These are phyloP conservation scores for Urocynchramus pylzowi DNA, from an alignment of 2,113 vertebrate genomes.

Conservation along the genomic window DNA sequence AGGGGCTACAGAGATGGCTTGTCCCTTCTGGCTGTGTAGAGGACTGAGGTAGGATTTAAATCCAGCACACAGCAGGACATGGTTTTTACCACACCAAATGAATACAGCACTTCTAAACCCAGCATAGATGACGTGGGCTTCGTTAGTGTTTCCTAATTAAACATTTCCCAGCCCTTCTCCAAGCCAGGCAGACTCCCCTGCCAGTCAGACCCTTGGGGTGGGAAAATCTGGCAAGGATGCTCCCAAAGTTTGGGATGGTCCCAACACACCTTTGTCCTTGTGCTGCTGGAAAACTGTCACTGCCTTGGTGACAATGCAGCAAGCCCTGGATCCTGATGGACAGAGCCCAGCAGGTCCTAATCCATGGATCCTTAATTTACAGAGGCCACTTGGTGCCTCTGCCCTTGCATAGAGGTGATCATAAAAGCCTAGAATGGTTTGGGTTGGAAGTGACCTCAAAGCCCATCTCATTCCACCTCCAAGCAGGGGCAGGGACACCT, in stretches of 20 bases:
- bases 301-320: background rate
- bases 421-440: background rate
- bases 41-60: background rate
- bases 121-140: background rate
- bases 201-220: background rate
- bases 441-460: background rate
- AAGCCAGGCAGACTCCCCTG: background rate
- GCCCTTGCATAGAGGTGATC: background rate
- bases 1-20: background rate
- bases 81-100: background rate
- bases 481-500: background rate
- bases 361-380: background rate
- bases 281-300: background rate
- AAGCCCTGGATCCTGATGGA: background rate
- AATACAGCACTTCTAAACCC: background rate
- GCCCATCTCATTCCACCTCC: fast-evolving
- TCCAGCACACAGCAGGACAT: background rate
- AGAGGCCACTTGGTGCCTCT: background rate
- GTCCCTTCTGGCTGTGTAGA: background rate
- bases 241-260: background rate
- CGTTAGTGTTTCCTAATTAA: background rate
- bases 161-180: background rate
- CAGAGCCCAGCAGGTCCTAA: background rate
- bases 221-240: background rate
- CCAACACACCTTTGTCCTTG: background rate